Evolutionary conservation across 1,140 invertebrate genomes (phyloP).

Genomic region (Lasioglossum albipes): DNA sequence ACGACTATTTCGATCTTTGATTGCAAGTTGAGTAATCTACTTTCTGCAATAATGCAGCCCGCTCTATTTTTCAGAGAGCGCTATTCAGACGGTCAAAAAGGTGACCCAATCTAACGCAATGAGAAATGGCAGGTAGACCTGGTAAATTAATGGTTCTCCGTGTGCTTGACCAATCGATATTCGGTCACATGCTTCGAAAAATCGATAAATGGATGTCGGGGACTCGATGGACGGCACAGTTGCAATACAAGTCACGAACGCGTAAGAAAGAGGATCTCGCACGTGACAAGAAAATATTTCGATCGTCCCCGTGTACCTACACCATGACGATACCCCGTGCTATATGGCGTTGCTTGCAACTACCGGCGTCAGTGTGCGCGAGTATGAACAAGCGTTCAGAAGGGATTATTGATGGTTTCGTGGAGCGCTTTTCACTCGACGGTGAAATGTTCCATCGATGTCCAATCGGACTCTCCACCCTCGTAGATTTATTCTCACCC

Average conservation of each 20-base stretch:
- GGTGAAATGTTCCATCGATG: constrained; percentile 20
- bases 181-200: neutral
- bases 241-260: constrained; percentile 7
- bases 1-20: too few species aligned
- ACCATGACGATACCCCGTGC: neutral
- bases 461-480: neutral
- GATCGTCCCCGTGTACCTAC: neutral
- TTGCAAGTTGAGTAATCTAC: too few species aligned
- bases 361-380: too few species aligned
- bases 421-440: constrained; percentile 10
- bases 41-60: too few species aligned
- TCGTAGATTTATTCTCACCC: neutral
- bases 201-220: constrained; percentile 8
- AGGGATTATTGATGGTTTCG: constrained; percentile 32
- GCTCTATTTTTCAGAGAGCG: too few species aligned
- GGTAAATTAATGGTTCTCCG: constrained; percentile 5
- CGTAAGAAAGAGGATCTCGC: constrained; percentile 36
- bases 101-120: neutral
- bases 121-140: neutral
- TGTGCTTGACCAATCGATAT: constrained; percentile 5
- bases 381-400: neutral
- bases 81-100: too few species aligned
- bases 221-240: neutral
- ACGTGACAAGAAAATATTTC: constrained; percentile 37
- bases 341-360: too few species aligned